A percentile compares a stretch with the other conserved stretches of the same genome.
Conservation (phyloP, 2,888 invertebrate genomes). For the Ephialtes manifestator region DNA sequence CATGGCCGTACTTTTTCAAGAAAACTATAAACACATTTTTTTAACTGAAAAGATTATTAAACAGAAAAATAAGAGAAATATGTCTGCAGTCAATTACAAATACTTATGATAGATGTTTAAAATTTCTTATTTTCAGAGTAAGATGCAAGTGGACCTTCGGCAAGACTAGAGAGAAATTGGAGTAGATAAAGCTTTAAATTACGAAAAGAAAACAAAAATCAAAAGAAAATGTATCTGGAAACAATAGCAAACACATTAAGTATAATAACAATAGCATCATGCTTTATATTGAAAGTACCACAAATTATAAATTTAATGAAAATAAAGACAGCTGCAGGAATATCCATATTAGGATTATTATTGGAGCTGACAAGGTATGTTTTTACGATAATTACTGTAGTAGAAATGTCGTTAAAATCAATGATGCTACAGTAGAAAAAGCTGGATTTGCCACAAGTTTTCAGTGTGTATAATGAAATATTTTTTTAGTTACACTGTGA, state of each 20-base stretch:
- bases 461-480: not conserved
- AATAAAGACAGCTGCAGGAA: slow-evolving; percentile 90
- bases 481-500: slow-evolving; percentile 90
- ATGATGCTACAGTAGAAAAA: not conserved
- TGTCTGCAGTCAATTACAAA: not conserved
- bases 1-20: not conserved
- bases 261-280: slow-evolving; percentile 92
- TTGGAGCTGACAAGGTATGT: slow-evolving; percentile 91
- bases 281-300: slow-evolving; percentile 93
- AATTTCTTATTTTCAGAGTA: slow-evolving; percentile 10
- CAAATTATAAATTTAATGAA: slow-evolving; percentile 91
- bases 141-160: not conserved
- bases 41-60: no score
- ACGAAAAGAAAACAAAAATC: slow-evolving; percentile 31
- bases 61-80: no score
- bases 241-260: slow-evolving; percentile 88
- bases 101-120: not conserved
- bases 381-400: not conserved
- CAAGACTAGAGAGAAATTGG: not conserved
- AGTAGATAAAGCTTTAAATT: not conserved
- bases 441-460: not conserved
- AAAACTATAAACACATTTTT: not conserved
- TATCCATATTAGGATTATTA: slow-evolving; percentile 89
- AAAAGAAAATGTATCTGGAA: slow-evolving; percentile 74
- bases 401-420: not conserved